Evolutionary conservation across 1,140 invertebrate species (phyloP), one percentile per base, ranked within the genome.

Genomic region (Thalassaphorura encarpata): DNA sequence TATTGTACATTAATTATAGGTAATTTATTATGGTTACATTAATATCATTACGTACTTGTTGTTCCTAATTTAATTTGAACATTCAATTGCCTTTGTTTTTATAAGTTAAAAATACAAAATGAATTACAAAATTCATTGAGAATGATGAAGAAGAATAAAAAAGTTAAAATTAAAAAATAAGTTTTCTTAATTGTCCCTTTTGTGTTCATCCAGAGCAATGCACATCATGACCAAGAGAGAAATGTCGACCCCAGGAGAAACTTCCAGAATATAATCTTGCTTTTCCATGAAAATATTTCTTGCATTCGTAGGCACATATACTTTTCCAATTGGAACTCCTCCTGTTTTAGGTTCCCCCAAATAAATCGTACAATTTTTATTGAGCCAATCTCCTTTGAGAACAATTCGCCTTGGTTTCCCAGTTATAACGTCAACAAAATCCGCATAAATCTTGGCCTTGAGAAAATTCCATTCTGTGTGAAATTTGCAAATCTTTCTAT

Each of bases 251-350:
- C 58, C 58, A 46, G 53, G 36, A 23, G 58, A 53, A 18, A 60
- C 48, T 33, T 60, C 58, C n/a, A 60, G 43, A 21, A 56, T 41
- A 50, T 60, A 60, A 13, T 60, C 58, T 36, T 60, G 53, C n/a
- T 31, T 36, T 39, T 54, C 58, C n/a, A 60, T 40, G 39, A 60
- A 29, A 24, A 52, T 26, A 13, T 26, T 19, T 19, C 42, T 56
- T 24, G 48, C 54, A 1, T 53, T 56, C 2, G 39, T 8, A n/a
- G 54, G 58, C 52, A 53, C 24, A 39, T 45, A 56, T 24, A 60
- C 52, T 33, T 49, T 60, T 21, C 53, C 58, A 36, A 60, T 41
- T 0, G 58, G 53, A 15, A 56, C 51, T 39, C 58, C 58, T 18
- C 50, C 58, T 39, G 56, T 53, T 29, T 60, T 60, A 0, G 58